phyloP scores from a whole-genome alignment of 2,888 invertebrate genomes.

The Diogma glabrata region DNA sequence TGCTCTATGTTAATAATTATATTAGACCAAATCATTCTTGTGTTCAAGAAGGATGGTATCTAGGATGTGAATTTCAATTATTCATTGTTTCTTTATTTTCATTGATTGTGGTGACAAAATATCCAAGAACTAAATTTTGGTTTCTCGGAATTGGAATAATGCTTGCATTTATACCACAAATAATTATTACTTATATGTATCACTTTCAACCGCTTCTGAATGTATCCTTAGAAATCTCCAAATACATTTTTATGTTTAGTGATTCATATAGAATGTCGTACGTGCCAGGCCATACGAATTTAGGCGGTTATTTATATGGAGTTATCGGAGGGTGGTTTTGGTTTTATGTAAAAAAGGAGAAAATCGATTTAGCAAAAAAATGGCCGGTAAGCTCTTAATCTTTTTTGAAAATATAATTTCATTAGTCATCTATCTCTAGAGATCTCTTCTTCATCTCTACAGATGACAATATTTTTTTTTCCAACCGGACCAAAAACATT shows the following conservation, averaged over 20 bases:
- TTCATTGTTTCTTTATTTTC: constrained; percentile 35
- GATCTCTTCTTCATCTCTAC: no score
- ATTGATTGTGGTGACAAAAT: constrained; percentile 23
- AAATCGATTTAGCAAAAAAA: constrained; percentile 6
- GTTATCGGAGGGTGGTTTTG: constrained; percentile 2
- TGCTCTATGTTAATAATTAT: constrained; percentile 40
- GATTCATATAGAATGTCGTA: not conserved
- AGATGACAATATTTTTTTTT: no score
- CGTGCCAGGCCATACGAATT: not conserved
- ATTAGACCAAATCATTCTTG: constrained; percentile 27
- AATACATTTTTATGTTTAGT: not conserved
- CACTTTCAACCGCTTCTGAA: constrained; percentile 36
- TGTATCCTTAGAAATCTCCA: constrained; percentile 33
- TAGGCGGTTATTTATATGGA: constrained; percentile 1
- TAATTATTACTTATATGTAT: constrained; percentile 35
- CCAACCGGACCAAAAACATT: no score
- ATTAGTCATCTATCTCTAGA: no score
- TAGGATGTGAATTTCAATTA: constrained; percentile 41
- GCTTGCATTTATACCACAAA: constrained; percentile 20
- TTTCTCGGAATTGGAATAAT: constrained; percentile 21
- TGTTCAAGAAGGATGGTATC: constrained; percentile 32
- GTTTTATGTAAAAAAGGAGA: not conserved
- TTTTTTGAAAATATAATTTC: no score
- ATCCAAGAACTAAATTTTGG: constrained; percentile 21
- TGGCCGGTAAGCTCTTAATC: no score